Evolutionary conservation across 2,797 vertebrate species (phyloP), one percentile per base, ranked within the genome.

Genomic region (Distichodus sexfasciatus): DNA sequence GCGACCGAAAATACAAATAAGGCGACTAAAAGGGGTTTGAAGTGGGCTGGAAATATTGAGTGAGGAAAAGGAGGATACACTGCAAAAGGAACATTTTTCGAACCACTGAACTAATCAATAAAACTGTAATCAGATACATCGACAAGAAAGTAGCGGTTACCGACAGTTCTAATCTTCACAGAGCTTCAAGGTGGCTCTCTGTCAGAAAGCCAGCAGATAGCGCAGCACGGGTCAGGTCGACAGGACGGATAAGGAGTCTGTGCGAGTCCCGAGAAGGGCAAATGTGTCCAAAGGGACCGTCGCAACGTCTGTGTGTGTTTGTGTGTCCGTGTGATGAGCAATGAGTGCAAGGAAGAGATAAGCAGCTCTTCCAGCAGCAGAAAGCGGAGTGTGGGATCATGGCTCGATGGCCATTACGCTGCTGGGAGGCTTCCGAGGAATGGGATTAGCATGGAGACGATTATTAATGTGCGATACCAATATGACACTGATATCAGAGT

Each of bases 291-390:
- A 53, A 19, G 43, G 10, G 57, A 40, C 43, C 28, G 29, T 6
- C 28, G 17, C 8, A n/a, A n/a, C 12, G 66, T 43, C 6, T 53
- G 21, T n/a, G 40, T 17, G 33, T 31, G 54, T 28, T 53, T 66
- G 46, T 58, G 23, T 47, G 19, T 60, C 35, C 55, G 48, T 41
- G 65, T 41, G 36, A 29, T 41, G n/a, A 29, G 47, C 26, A 60
- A 21, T n/a, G 40, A 35, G 50, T 55, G 51, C 44, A 33, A 53
- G 4, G 23, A 43, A 59, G 66, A 71, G 63, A 54, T 54, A 76
- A 71, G 59, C 44, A 23, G 58, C 36, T 55, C 15, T 23, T 35
- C 29, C 3, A 29, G 35, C 47, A 64, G 64, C 17, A 36, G 41
- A 35, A 10, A 26, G 14, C 9, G 26, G 36, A 33, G 15, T 41